phyloP scores from a whole-genome alignment of 2,113 vertebrate genomes.

The Fukomys damarensis region DNA sequence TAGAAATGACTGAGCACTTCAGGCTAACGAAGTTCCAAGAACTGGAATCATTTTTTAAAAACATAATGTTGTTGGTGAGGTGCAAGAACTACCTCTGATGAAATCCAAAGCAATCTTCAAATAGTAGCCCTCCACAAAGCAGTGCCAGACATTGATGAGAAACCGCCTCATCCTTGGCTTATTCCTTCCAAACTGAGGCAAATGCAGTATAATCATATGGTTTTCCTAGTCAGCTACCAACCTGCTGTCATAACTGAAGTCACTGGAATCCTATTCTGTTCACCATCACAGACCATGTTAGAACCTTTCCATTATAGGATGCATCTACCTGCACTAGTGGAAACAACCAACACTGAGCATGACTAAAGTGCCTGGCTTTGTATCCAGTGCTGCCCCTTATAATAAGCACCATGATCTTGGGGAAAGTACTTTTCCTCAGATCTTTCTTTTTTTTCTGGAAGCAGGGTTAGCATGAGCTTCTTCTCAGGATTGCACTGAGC shows the following conservation, averaged over 20 bases:
- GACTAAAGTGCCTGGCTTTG: not conserved
- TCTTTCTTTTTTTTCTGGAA: not conserved
- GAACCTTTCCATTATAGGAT: not conserved
- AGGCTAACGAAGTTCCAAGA: not conserved
- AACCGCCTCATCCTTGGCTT: not conserved
- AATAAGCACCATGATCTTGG: not conserved
- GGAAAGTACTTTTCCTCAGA: not conserved
- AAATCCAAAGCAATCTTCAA: not conserved
- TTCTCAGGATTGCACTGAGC: not conserved
- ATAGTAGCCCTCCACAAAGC: accelerated
- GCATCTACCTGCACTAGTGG: not conserved
- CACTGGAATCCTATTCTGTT: not conserved
- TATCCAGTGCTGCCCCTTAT: not conserved
- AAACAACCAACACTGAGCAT: not conserved
- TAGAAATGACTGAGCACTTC: not conserved
- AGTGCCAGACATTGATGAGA: too few relatives aligned
- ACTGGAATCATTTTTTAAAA: not conserved
- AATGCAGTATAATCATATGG: not conserved
- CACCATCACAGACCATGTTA: not conserved
- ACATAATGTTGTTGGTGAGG: not conserved
- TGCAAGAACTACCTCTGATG: not conserved
- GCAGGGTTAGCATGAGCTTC: not conserved
- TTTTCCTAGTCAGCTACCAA: not conserved
- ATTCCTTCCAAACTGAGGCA: not conserved
- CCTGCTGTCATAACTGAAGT: not conserved